phyloP scores from a whole-genome alignment of 1,140 invertebrate species.

The Eumeta japonica region DNA sequence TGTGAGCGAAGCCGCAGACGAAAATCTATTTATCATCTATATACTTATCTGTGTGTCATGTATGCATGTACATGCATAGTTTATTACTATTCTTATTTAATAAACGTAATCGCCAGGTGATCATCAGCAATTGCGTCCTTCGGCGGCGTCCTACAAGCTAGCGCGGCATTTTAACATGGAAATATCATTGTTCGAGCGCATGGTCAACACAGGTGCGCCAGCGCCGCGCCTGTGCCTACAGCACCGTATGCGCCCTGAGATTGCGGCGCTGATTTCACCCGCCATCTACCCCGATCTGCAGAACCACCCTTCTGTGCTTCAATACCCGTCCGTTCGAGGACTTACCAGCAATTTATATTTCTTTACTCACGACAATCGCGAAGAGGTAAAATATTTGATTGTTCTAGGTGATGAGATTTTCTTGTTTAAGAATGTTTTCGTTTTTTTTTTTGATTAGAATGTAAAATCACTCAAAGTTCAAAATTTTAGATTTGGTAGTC shows the following conservation, averaged over 20 bases:
- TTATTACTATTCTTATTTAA: too few relatives aligned
- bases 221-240: slow-evolving; percentile 59
- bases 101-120: too few relatives aligned
- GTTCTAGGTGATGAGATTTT: too few relatives aligned
- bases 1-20: too few relatives aligned
- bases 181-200: slow-evolving; percentile 73
- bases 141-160: slow-evolving; percentile 60
- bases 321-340: slow-evolving; percentile 55
- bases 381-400: too few relatives aligned
- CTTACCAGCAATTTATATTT: slow-evolving; percentile 63
- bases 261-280: slow-evolving; percentile 62
- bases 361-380: slow-evolving; percentile 58
- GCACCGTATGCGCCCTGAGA: slow-evolving; percentile 68
- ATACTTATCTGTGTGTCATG: too few relatives aligned
- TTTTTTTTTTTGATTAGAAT: too few relatives aligned
- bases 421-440: too few relatives aligned
- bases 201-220: slow-evolving; percentile 62
- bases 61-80: too few relatives aligned
- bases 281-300: slow-evolving; percentile 61
- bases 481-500: too few relatives aligned
- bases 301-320: slow-evolving; percentile 57
- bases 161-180: slow-evolving; percentile 63
- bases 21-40: too few relatives aligned
- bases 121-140: slow-evolving; percentile 73
- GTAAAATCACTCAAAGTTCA: too few relatives aligned